Conservation (phyloP, 2,888 invertebrate genomes). For the Oeneis ivallda region DNA sequence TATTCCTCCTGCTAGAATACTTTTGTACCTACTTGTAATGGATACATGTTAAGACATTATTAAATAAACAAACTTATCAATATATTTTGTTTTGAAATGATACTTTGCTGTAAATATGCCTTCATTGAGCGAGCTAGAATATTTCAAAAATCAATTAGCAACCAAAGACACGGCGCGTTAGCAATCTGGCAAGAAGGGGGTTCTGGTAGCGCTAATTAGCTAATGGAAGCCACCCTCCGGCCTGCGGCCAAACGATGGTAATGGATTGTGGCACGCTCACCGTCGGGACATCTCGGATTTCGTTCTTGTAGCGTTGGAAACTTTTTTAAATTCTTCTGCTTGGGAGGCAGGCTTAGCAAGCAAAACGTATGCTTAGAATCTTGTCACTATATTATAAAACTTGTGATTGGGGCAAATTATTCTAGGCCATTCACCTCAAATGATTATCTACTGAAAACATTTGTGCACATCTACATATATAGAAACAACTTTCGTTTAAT, state of each 20-base stretch:
- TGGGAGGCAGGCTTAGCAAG: neutral
- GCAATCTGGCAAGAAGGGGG: conserved; percentile 78
- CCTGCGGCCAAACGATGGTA: conserved; percentile 50
- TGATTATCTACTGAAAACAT: no score
- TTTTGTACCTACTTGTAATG: neutral
- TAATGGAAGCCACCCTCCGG: conserved; percentile 64
- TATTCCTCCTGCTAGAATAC: neutral
- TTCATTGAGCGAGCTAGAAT: neutral
- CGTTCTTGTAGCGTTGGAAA: conserved; percentile 39
- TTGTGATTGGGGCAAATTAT: no score
- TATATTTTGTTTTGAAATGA: no score
- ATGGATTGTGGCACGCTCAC: conserved; percentile 76
- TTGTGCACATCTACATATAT: no score
- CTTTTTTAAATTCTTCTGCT: conserved; percentile 4
- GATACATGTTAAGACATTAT: neutral
- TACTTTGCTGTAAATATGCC: neutral
- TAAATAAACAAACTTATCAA: no score
- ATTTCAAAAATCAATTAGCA: conserved; percentile 65
- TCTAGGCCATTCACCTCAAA: no score
- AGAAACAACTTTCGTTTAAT: no score
- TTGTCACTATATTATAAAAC: no score
- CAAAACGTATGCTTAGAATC: no score
- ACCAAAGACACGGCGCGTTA: conserved; percentile 60
- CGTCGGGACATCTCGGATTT: conserved; percentile 66
- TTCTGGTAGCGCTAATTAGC: conserved; percentile 69